These are phyloP conservation scores for Phenacoccus solenopsis DNA, from an alignment of 1,140 invertebrate species.

Conservation along the genomic window DNA sequence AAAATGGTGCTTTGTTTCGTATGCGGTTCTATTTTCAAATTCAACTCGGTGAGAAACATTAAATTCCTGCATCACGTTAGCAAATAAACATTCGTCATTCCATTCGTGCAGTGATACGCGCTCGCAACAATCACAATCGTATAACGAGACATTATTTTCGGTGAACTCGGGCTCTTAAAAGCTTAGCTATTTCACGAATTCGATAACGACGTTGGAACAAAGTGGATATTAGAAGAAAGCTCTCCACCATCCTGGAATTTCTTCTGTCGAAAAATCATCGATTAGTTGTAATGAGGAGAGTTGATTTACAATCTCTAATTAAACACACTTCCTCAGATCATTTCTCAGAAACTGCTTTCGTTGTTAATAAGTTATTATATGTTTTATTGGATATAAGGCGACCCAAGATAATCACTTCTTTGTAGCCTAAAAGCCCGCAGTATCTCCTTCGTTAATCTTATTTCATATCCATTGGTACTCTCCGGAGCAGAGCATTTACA, in stretches of 20 bases:
- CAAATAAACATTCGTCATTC: neutral
- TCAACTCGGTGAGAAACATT: neutral
- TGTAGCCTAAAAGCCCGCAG: conserved; percentile 5
- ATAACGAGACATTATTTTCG: too few relatives aligned
- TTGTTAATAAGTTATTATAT: neutral
- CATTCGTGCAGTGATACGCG: too few relatives aligned
- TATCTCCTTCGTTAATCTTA: neutral
- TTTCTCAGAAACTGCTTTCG: conserved; percentile 27
- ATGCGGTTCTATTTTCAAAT: conserved; percentile 6
- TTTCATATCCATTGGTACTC: neutral
- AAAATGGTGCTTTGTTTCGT: conserved; percentile 11
- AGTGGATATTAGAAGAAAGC: conserved; percentile 4
- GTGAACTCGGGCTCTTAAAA: too few relatives aligned
- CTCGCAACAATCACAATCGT: too few relatives aligned
- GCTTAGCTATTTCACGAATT: too few relatives aligned
- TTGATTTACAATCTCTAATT: conserved; percentile 30
- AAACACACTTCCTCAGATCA: conserved; percentile 32
- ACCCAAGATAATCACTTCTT: neutral
- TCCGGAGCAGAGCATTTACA: neutral
- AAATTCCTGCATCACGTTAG: neutral
- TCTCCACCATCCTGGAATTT: conserved; percentile 8
- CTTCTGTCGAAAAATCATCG: neutral
- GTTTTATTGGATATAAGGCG: neutral
- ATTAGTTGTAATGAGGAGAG: conserved; percentile 25
- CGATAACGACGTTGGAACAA: neutral